These are phyloP conservation scores for Narcine bancroftii DNA, from an alignment of 2,113 vertebrate genomes.

Conservation along the genomic window DNA sequence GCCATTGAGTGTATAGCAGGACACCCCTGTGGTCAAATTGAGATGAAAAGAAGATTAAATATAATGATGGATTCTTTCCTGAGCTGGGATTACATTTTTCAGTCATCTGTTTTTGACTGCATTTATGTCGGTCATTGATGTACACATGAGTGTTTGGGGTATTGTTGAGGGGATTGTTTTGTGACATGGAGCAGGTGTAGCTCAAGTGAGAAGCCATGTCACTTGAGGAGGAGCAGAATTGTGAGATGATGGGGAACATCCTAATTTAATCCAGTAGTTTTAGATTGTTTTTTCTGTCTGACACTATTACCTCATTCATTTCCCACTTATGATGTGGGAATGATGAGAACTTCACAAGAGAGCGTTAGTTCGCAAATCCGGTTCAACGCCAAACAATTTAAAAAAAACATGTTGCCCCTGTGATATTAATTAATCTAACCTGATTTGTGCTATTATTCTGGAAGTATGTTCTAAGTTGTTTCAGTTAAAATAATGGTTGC, in stretches of 20 bases:
- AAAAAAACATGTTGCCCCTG: neutral
- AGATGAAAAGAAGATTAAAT: neutral
- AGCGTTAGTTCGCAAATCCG: neutral
- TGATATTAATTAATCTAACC: neutral
- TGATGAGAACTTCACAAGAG: neutral
- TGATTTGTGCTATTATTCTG: neutral
- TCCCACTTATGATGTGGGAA: neutral
- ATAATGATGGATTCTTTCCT: conserved; percentile 18
- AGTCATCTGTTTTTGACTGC: conserved; percentile 29
- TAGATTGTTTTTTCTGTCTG: neutral
- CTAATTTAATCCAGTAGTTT: conserved; percentile 3
- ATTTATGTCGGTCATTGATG: neutral
- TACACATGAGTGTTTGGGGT: neutral
- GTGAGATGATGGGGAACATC: neutral
- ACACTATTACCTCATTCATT: neutral
- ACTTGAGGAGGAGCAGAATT: neutral
- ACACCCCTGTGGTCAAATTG: neutral
- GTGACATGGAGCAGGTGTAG: conserved; percentile 1
- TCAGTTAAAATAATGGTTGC: neutral
- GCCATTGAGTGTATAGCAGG: neutral
- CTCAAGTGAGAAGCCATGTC: conserved; percentile 1
- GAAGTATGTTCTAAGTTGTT: neutral
- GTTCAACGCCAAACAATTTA: neutral
- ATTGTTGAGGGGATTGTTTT: conserved; percentile 11
- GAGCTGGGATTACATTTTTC: conserved; percentile 13